phyloP scores from a whole-genome alignment of 1,140 invertebrate genomes.

The Acarapis woodi region DNA sequence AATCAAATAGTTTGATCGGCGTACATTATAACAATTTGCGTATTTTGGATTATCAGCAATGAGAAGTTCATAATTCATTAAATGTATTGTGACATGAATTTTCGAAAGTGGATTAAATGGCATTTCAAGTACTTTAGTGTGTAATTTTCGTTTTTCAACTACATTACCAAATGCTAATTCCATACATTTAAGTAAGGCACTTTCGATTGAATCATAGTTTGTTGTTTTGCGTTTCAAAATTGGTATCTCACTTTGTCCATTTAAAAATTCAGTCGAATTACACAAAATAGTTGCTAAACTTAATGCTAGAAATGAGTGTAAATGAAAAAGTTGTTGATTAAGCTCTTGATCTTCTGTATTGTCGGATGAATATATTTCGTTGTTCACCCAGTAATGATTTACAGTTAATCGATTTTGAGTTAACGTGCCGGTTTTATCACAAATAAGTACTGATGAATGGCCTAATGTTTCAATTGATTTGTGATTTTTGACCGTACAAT shows the following conservation, averaged over 20 bases:
- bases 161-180: slow-evolving; percentile 15
- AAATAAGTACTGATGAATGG: slow-evolving; percentile 84
- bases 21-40: too few species aligned
- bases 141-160: slow-evolving; percentile 10
- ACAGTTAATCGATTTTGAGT: slow-evolving; percentile 92
- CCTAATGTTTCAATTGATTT: slow-evolving; percentile 90
- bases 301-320: too few species aligned
- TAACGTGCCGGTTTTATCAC: slow-evolving; percentile 80
- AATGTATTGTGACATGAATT: slow-evolving; percentile 16
- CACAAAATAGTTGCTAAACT: slow-evolving; percentile 73
- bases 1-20: too few species aligned
- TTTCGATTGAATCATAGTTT: slow-evolving; percentile 18
- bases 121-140: slow-evolving; percentile 18
- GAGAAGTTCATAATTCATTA: too few species aligned
- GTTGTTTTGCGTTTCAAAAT: slow-evolving; percentile 27
- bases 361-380: slow-evolving; percentile 82
- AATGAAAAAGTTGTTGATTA: too few species aligned
- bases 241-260: slow-evolving; percentile 59
- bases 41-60: too few species aligned
- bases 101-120: slow-evolving; percentile 25
- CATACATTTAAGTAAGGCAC: slow-evolving; percentile 17
- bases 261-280: slow-evolving; percentile 68
- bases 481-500: slow-evolving; percentile 84
- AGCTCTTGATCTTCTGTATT: too few species aligned
- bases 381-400: slow-evolving; percentile 91